Base-by-base conservation (phyloP, 2,113 vertebrate species). In the Apodemus speciosus region DNA sequence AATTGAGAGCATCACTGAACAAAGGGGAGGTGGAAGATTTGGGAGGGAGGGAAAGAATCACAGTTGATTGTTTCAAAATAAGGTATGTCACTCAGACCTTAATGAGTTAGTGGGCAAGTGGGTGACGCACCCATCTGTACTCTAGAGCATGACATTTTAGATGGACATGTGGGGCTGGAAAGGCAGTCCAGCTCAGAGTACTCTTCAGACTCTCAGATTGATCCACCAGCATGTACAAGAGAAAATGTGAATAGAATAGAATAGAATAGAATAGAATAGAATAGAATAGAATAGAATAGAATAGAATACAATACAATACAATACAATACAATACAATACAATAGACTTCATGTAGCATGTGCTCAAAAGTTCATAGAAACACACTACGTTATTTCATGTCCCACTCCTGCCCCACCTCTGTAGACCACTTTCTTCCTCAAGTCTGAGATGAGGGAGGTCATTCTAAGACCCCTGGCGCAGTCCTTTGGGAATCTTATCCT, bases 41-140 rank as follows among this genome's bases (percentile, higher is more conserved):
- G 92, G 77, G 90, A 46, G 69, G 53, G 58, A 96, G 69, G 73
- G 0, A 87, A 85, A 95, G 94, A 91, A 92, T 94, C 91, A 71
- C 18, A 87, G 58, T 3, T 66, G 92, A 68, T 86, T 68, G 38
- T 79, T 62, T 91, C 85, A 75, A 81, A 81, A 89, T 43, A 38
- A 69, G 58, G 83, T 64, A 80, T 88, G 79, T 77, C 68, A n/a
- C 30, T n/a, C 46, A 3, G 75, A 56, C 73, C 86, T 71, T 53
- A 86, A 56, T 83, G 85, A 80, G 40, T 27, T 18, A 3, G 5
- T 60, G 51, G 68, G 86, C 84, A 88, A 51, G 6, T 83, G 76
- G 88, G 80, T 56, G 92, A 76, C 73, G 51, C 15, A 20, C n/a
- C 86, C 73, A 21, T 71, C 68, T 77, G 64, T 84, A 23, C 32